Evolutionary conservation across 2,113 vertebrate genomes (phyloP).

Genomic region (Tragelaphus imberbis): DNA sequence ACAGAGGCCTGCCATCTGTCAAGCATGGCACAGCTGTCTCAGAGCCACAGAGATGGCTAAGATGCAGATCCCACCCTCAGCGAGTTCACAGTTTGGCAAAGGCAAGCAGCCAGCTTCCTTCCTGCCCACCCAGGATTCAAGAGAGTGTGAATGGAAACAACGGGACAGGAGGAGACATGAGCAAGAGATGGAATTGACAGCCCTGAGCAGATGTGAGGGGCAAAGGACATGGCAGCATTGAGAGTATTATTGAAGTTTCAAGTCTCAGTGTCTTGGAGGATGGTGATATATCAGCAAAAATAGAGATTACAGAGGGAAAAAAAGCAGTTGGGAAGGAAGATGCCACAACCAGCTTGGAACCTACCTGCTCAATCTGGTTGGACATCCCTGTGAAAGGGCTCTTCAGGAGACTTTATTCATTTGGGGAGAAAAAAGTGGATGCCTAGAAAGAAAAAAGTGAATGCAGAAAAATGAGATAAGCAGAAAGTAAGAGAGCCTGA

Average conservation of each 20-base stretch:
- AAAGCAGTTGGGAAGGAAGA: background rate
- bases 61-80: background rate
- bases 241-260: background rate
- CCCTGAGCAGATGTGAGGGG: background rate
- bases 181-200: background rate
- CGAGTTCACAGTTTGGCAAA: background rate
- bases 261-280: background rate
- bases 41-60: background rate
- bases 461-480: background rate
- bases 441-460: background rate
- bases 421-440: background rate
- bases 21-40: background rate
- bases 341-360: background rate
- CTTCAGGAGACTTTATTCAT: background rate
- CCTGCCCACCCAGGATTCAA: background rate
- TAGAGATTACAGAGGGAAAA: background rate
- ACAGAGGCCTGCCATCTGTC: constrained; percentile 40
- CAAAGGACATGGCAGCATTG: background rate
- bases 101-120: background rate
- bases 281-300: background rate
- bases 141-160: background rate
- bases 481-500: background rate
- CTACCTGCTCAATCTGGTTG: background rate
- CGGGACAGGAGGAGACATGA: background rate
- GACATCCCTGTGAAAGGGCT: background rate